Conservation (phyloP, 2,797 vertebrate genomes). For the Gymnopithys bicolor region DNA sequence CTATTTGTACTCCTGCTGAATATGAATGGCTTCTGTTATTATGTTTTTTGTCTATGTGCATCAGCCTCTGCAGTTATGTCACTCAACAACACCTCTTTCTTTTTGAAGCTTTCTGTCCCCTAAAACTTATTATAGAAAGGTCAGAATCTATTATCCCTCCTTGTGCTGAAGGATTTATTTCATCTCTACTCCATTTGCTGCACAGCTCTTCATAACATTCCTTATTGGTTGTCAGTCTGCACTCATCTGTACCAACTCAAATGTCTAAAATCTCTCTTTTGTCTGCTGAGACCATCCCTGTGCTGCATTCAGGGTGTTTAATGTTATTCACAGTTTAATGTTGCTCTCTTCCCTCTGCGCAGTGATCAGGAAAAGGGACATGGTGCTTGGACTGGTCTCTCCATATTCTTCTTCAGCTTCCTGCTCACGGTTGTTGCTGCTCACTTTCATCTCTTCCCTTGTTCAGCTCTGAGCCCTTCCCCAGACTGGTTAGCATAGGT, state of each 20-base stretch:
- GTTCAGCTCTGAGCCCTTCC: accelerated
- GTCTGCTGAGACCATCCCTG: accelerated
- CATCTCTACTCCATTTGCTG: not conserved
- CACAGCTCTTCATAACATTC: not conserved
- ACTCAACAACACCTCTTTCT: not conserved
- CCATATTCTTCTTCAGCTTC: not conserved
- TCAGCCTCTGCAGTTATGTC: not conserved
- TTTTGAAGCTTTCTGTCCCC: not conserved
- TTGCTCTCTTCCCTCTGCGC: not conserved
- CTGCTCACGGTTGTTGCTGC: accelerated
- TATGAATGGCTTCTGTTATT: not conserved
- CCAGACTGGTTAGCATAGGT: not conserved
- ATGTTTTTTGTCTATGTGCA: not conserved
- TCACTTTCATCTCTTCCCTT: not conserved
- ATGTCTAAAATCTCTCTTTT: not conserved
- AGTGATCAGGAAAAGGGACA: accelerated
- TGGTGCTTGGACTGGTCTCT: not conserved
- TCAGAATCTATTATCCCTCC: not conserved
- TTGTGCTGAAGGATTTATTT: not conserved
- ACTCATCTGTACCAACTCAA: not conserved
- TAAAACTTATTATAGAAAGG: not conserved
- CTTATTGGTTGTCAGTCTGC: not conserved
- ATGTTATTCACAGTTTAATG: not conserved
- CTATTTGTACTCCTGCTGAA: not conserved
- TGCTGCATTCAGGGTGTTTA: not conserved